phyloP scores from a whole-genome alignment of 1,140 invertebrate genomes.

The Drosophila sturtevanti region DNA sequence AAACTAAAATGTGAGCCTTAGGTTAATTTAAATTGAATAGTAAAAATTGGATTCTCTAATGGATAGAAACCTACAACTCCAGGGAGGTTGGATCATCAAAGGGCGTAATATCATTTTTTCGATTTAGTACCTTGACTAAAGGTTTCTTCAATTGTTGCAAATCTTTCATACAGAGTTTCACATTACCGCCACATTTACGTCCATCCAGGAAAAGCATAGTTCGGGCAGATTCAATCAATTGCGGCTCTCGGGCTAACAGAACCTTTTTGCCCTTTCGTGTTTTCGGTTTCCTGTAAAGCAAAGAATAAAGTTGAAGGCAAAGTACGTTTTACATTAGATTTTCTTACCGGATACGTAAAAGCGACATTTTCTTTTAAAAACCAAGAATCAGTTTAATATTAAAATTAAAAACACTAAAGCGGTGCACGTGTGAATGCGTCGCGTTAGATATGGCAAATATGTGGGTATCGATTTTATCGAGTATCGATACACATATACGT shows the following conservation, averaged over 20 bases:
- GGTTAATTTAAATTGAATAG: neutral
- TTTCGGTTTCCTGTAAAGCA: conserved; percentile 88
- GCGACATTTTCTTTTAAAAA: conserved; percentile 61
- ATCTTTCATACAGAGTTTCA: conserved; percentile 92
- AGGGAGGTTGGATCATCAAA: conserved; percentile 93
- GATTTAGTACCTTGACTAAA: conserved; percentile 88
- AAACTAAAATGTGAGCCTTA: conserved; percentile 84
- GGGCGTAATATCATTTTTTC: conserved; percentile 92
- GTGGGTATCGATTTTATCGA: neutral
- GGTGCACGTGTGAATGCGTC: conserved; percentile 57
- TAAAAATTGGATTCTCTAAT: neutral
- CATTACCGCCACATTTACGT: conserved; percentile 90
- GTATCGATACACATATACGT: no score
- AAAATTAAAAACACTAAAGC: conserved; percentile 17
- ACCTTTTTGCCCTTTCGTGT: conserved; percentile 94
- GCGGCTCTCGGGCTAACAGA: conserved; percentile 91
- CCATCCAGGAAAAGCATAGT: conserved; percentile 93
- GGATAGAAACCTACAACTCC: conserved; percentile 86
- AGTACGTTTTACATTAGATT: neutral
- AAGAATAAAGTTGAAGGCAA: neutral
- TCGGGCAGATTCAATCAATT: conserved; percentile 95
- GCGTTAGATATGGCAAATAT: neutral
- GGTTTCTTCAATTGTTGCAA: conserved; percentile 94
- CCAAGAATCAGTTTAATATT: conserved; percentile 3
- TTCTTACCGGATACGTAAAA: conserved; percentile 71